Base-by-base conservation (phyloP, 92 coral and sea anemone genomes). In the Phenganax marumi region DNA sequence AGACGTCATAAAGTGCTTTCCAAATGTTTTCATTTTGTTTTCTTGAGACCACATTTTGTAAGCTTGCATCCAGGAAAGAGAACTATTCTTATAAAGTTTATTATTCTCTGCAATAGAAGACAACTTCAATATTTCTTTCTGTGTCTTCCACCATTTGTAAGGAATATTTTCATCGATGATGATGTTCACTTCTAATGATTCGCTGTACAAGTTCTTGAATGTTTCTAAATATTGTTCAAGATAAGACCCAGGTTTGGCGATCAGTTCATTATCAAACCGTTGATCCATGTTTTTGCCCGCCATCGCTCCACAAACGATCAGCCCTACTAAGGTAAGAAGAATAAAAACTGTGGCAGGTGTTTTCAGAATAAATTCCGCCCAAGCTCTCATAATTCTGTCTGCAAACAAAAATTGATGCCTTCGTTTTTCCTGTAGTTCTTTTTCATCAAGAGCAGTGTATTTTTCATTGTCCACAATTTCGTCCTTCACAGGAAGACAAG, bases 291-390 rank as follows among this genome's bases (percentile, higher is more conserved):
- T 82, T 46, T 8, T 82, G 12, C 78, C 85, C 13, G 70, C 85
- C 47, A 48, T 55, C 0, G 22, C 53, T 70, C 85, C 85, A 24
- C 55, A 49, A 4, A 49, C 56, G n/a, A 82, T 19, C 85, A 93
- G 83, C 19, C 24, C 85, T 18, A 85, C 58, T 4, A 92, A 89
- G 17, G 90, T 14, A 12, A 83, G 21, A 56, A 91, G 74, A 48
- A 89, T 91, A 9, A 85, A 46, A n/a, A 82, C 78, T 75, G 86
- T 91, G 0, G 90, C 89, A 0, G 75, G 89, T 4, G 83, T 76
- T 9, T 73, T 24, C 76, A 89, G 87, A 25, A 93, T 70, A 60
- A 93, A 63, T 50, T 53, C 74, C 10, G 81, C 91, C 95, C 95
- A 93, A 10, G 50, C n/a, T 69, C 70, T 46, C 88, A 93, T 81